Evolutionary conservation across 2,113 vertebrate species (phyloP).

Genomic region (Protobothrops flavoviridis): DNA sequence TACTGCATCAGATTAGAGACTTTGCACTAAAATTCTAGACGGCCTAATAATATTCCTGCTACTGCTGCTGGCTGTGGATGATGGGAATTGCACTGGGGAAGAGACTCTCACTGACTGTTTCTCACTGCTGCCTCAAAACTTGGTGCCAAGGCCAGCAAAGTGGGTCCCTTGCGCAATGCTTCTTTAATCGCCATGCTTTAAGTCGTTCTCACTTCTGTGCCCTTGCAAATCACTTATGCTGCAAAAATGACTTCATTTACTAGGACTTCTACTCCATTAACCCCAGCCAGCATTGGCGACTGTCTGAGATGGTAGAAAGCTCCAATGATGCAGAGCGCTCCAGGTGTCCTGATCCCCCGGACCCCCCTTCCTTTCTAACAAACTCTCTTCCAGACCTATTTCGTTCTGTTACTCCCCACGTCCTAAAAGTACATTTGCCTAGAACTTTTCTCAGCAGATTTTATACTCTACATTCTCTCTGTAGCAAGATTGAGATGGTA

Average conservation of each 20-base stretch:
- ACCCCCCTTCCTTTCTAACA: background rate
- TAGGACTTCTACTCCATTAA: background rate
- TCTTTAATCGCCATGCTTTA: background rate
- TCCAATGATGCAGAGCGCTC: background rate
- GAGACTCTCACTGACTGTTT: background rate
- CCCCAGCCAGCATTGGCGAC: background rate
- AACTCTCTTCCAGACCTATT: background rate
- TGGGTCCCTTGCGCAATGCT: background rate
- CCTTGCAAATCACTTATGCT: background rate
- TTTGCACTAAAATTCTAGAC: background rate
- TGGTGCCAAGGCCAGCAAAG: background rate
- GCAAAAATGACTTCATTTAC: background rate
- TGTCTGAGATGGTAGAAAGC: background rate
- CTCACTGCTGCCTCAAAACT: background rate
- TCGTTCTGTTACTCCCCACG: background rate
- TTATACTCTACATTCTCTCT: background rate
- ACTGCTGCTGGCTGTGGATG: background rate
- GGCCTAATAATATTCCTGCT: background rate
- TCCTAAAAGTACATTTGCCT: background rate
- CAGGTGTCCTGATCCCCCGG: background rate
- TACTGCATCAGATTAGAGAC: background rate
- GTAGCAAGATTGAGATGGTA: background rate
- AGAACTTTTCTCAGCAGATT: background rate
- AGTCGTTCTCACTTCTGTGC: background rate
- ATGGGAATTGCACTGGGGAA: background rate